Evolutionary conservation across 2,888 invertebrate genomes (phyloP).

Genomic region (Phrixothrix hirtus): DNA sequence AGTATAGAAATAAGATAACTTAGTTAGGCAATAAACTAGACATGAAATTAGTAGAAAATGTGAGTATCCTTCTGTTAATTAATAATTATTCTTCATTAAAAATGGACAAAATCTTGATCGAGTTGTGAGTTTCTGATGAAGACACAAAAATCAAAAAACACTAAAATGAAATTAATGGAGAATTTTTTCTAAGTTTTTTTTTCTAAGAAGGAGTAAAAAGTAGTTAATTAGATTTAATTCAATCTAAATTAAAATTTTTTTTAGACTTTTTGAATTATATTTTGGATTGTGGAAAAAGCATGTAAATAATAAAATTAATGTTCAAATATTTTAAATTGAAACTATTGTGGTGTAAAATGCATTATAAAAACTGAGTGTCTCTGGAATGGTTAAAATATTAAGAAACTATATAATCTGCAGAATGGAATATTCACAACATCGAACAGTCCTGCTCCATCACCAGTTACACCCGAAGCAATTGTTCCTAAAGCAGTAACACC

Average conservation of each 20-base stretch:
- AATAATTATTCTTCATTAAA: too few species aligned
- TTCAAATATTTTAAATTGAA: background rate
- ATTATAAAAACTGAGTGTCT: background rate
- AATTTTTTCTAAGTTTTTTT: too few species aligned
- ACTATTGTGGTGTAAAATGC: background rate
- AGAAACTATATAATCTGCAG: constrained; percentile 32
- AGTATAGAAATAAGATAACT: too few species aligned
- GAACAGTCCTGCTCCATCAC: constrained; percentile 60
- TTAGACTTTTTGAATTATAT: background rate
- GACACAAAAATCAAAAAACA: too few species aligned
- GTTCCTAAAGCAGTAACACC: constrained; percentile 43
- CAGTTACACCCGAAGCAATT: constrained; percentile 59
- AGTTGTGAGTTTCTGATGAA: too few species aligned
- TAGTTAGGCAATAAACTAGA: too few species aligned
- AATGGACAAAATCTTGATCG: too few species aligned
- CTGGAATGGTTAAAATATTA: background rate
- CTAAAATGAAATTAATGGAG: too few species aligned
- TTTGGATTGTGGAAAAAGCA: background rate
- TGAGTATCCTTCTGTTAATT: too few species aligned
- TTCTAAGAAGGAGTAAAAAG: too few species aligned
- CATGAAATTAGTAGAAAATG: too few species aligned
- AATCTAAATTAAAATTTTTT: background rate
- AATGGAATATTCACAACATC: constrained; percentile 54
- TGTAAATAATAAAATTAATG: background rate
- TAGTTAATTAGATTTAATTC: too few species aligned